Base-by-base conservation (phyloP, 2,797 vertebrate species). In the Arctocebus calabarensis region DNA sequence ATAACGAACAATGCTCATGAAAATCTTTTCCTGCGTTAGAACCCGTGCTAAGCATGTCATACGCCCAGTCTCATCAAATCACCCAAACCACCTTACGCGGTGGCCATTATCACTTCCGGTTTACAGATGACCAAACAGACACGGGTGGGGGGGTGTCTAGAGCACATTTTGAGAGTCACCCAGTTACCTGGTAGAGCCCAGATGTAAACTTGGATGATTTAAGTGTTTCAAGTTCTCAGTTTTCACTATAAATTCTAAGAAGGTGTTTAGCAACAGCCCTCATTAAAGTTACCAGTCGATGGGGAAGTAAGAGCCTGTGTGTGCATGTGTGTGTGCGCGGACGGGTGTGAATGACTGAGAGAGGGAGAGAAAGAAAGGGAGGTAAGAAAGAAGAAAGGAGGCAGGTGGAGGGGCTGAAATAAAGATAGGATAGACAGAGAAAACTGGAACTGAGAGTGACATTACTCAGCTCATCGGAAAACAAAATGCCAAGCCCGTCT, bases 381-480 rank as follows among this genome's bases (percentile, higher is more conserved):
- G 52, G 43, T 23, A 11, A 7, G 78, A 83, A 40, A 34, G 2
- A 71, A 27, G 57, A 3, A 32, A 32, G 9, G 7, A 55, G 22
- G 17, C 1, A 34, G 40, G 6, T 0, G 0, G 43, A 93, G 34
- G 27, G 48, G 64, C 82, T 87, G 73, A 97, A 97, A 97, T 62
- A 17, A 66, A 91, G 52, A 45, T 1, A 59, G 32, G 17, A 62
- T 37, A 68, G 48, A 23, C 17, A 71, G 94, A 97, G 75, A 91
- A 88, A 95, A 85, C 68, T 22, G 43, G 0, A 0, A 88, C 78
- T 68, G 8, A 81, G 95, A 98, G 97, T 84, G 93, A 91, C 95
- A 62, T 89, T 84, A n/a, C 78, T 88, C 91, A 96, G 95, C 96
- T 96, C 74, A 95, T 57, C 85, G 70, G 79, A 92, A 90, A 59